phyloP scores from a whole-genome alignment of 2,888 invertebrate species.

The Latrodectus elegans region DNA sequence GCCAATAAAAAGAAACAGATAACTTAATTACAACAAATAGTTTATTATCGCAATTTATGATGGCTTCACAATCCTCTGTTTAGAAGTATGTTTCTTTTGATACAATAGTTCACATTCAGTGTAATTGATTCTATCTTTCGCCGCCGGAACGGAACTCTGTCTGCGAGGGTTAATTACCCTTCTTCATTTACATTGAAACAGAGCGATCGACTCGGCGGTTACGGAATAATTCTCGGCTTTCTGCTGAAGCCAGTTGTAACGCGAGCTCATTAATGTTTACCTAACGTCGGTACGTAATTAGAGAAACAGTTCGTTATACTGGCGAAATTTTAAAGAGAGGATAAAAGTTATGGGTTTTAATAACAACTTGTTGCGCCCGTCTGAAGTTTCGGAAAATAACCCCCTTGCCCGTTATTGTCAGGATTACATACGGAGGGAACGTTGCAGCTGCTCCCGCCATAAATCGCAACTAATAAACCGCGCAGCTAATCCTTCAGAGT shows the following conservation, averaged over 20 bases:
- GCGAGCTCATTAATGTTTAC: conserved; percentile 34
- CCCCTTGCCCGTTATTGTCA: neutral
- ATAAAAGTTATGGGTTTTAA: conserved; percentile 26
- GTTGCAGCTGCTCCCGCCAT: neutral
- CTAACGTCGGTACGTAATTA: conserved; percentile 24
- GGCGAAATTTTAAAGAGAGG: conserved; percentile 18
- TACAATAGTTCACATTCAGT: neutral
- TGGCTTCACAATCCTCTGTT: neutral
- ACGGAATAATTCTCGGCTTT: conserved; percentile 6
- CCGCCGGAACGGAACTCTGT: conserved; percentile 9
- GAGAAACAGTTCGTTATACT: conserved; percentile 15
- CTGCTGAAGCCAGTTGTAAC: neutral
- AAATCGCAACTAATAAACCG: conserved; percentile 11
- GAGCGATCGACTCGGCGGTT: conserved; percentile 39
- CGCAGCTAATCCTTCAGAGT: neutral
- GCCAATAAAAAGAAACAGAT: neutral
- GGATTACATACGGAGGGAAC: neutral
- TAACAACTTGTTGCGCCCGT: conserved; percentile 36
- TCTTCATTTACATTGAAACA: conserved; percentile 56
- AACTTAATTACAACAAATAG: conserved; percentile 13
- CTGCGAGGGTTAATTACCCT: conserved; percentile 33
- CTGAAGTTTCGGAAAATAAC: neutral
- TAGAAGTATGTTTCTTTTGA: neutral
- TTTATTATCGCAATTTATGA: neutral
- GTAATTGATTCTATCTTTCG: conserved; percentile 47